These are phyloP conservation scores for Spodoptera litura DNA, from an alignment of 1,140 invertebrate species.

Conservation along the genomic window DNA sequence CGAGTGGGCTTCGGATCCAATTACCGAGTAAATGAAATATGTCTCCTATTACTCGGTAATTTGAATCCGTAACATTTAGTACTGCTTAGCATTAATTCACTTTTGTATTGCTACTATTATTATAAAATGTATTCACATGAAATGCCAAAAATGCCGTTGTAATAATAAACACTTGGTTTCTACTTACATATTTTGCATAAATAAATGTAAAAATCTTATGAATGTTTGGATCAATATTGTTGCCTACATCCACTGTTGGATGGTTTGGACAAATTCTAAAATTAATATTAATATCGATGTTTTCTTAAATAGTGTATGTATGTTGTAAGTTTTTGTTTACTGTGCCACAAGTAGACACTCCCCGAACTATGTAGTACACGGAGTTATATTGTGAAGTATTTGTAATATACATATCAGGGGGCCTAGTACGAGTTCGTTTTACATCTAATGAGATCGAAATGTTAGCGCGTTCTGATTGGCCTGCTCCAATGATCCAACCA, in stretches of 20 bases:
- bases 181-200: conserved; percentile 32
- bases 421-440: too few relatives aligned
- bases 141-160: conserved; percentile 38
- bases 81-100: conserved; percentile 26
- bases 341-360: conserved; percentile 19
- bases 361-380: conserved; percentile 22
- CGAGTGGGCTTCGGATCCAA: conserved; percentile 1
- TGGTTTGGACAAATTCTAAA: conserved; percentile 35
- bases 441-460: too few relatives aligned
- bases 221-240: conserved; percentile 49
- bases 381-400: conserved; percentile 28
- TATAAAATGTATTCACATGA: conserved; percentile 19
- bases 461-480: too few relatives aligned
- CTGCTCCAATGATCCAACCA: too few relatives aligned
- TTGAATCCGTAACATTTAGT: background rate
- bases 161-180: conserved; percentile 38
- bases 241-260: conserved; percentile 41
- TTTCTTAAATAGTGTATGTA: conserved; percentile 13
- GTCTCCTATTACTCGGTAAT: conserved; percentile 12
- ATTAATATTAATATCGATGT: conserved; percentile 22
- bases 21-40: conserved; percentile 27
- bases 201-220: conserved; percentile 45
- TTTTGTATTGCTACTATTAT: conserved; percentile 46
- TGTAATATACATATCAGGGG: conserved; percentile 28
- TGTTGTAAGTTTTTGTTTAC: conserved; percentile 33